Percentiles rank a stretch among this genome's conserved stretches.
These are phyloP conservation scores for Globodera ellingtonae DNA, from an alignment of 1,140 invertebrate species.

Conservation along the genomic window DNA sequence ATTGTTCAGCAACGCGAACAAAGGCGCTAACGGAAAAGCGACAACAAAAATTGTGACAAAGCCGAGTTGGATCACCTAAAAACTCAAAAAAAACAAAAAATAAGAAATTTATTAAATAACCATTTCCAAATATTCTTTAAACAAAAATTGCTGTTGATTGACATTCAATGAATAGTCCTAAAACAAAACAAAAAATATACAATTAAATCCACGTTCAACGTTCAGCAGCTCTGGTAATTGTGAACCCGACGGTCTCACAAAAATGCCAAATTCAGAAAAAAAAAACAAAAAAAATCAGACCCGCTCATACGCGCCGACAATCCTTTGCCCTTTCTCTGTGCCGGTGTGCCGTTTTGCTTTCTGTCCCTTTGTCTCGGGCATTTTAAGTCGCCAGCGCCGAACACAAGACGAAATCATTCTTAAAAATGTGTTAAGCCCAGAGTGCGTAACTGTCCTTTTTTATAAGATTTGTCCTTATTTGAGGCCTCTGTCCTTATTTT, in stretches of 20 bases:
- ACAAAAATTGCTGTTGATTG: conserved; percentile 85
- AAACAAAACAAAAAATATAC: background rate
- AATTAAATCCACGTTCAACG: background rate
- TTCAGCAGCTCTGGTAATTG: no score
- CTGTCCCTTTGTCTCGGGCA: conserved; percentile 54
- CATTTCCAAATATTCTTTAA: conserved; percentile 97
- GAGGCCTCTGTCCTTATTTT: no score
- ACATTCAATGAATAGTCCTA: conserved; percentile 78
- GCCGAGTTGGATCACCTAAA: conserved; percentile 80
- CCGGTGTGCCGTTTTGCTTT: conserved; percentile 18
- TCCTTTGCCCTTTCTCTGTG: conserved; percentile 14
- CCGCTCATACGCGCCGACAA: background rate
- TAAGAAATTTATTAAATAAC: conserved; percentile 68
- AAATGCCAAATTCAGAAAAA: no score
- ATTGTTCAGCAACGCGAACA: conserved; percentile 82
- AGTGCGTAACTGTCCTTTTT: no score
- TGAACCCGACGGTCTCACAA: no score
- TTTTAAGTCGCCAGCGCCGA: conserved; percentile 46
- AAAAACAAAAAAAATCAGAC: no score
- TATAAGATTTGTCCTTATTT: no score
- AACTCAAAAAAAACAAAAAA: conserved; percentile 27
- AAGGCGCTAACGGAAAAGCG: conserved; percentile 80
- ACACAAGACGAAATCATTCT: conserved; percentile 48
- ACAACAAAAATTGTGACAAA: conserved; percentile 85
- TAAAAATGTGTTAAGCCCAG: background rate